Evolutionary conservation across 2,888 invertebrate genomes (phyloP), one percentile per base, ranked within the genome.

Genomic region (Mimachlamys varia): DNA sequence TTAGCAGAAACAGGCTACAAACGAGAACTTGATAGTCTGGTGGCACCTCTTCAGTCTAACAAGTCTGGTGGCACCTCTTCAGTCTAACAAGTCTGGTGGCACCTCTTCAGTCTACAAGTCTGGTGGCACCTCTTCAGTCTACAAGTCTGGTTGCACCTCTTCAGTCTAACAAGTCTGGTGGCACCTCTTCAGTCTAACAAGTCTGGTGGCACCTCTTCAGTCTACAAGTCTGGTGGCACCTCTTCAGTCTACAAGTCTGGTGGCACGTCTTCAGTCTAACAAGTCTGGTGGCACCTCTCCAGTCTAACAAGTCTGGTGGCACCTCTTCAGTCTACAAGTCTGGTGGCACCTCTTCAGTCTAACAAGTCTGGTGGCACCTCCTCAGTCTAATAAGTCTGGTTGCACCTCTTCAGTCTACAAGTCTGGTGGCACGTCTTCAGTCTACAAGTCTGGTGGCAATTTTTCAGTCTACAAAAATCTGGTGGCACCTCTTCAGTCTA

Each of bases 391-490:
- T 37, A 88, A 44, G 44, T 44, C 44, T n/a, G n/a, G n/a, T n/a
- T n/a, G n/a, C n/a, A n/a, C n/a, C n/a, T n/a, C n/a, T n/a, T n/a
- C n/a, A n/a, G n/a, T n/a, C n/a, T n/a, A n/a, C n/a, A n/a, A 96
- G 95, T 91, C 92, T 96, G 33, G 96, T 95, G 37, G 94, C 94
- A 15, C 94, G 93, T 27, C 62, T 88, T 88, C 89, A 92, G 88
- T 55, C 89, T 37, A 58, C 53, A 88, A 44, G 44, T 44, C 44
- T n/a, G n/a, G n/a, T n/a, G n/a, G n/a, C n/a, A n/a, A n/a, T n/a
- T n/a, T n/a, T n/a, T n/a, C 95, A 15, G 96, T 96, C 7, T 94
- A 96, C 92, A 95, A 96, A 92, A 96, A 95, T 91, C 92, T 96
- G 33, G 96, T 95, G 37, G 94, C 94, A 15, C 94, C 94, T 27